Evolutionary conservation across 2,113 vertebrate genomes (phyloP).

Genomic region (Collichthys lucidus): DNA sequence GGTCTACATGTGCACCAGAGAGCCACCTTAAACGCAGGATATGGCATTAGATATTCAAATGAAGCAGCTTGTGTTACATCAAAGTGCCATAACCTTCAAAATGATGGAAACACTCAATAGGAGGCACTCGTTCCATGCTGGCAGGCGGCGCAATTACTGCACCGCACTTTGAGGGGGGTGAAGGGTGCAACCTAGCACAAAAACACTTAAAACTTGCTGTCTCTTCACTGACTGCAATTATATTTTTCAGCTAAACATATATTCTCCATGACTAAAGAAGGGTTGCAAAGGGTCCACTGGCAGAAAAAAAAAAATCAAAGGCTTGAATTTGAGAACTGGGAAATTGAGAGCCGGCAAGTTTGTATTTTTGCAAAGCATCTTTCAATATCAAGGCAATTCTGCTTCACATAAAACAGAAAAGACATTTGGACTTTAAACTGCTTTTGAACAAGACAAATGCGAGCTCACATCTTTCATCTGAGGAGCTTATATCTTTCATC

Average conservation of each 20-base stretch:
- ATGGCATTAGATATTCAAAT: slow-evolving; percentile 62
- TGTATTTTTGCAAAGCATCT: not conserved
- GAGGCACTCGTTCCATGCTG: slow-evolving; percentile 59
- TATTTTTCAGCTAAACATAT: slow-evolving; percentile 33
- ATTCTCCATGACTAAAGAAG: not conserved
- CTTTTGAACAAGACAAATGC: not conserved
- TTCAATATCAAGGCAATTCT: not conserved
- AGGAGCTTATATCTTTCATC: not conserved
- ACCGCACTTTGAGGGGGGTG: slow-evolving; percentile 43
- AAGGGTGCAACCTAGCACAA: slow-evolving; percentile 63
- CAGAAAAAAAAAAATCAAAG: slow-evolving; percentile 5
- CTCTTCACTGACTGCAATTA: slow-evolving; percentile 36
- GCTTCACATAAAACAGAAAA: not conserved
- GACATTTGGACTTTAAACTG: not conserved
- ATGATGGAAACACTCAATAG: slow-evolving; percentile 75
- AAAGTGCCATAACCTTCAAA: slow-evolving; percentile 72
- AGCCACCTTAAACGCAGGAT: slow-evolving; percentile 47
- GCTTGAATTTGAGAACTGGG: not conserved
- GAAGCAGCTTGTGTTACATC: slow-evolving; percentile 57
- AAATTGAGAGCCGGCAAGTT: slow-evolving; percentile 5
- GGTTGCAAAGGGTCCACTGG: slow-evolving; percentile 2
- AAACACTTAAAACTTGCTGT: slow-evolving; percentile 60
- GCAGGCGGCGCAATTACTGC: slow-evolving; percentile 67
- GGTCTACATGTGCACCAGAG: slow-evolving; percentile 26
- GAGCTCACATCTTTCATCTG: not conserved